A percentile compares a stretch with the other conserved stretches of the same genome.
Conservation (phyloP, 1,140 invertebrate genomes). For the Leucophenga varia region DNA sequence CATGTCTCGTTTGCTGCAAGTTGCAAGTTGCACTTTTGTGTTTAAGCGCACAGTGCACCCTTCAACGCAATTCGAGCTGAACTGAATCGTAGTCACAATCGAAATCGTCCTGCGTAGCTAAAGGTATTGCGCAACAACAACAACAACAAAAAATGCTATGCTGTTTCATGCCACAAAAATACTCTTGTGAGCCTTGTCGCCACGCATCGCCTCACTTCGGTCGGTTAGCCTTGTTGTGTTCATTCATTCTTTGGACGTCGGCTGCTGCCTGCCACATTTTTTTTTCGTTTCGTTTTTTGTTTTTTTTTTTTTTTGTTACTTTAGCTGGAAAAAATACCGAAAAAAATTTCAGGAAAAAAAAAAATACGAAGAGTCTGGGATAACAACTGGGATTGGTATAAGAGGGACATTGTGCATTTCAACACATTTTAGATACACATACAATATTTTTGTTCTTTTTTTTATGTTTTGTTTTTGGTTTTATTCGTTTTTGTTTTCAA, state of each 20-base stretch:
- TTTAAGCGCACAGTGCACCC: slow-evolving; percentile 9
- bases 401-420: slow-evolving; percentile 13
- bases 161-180: slow-evolving; percentile 17
- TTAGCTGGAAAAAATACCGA: slow-evolving; percentile 27
- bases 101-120: too few species aligned
- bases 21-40: slow-evolving; percentile 24
- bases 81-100: too few species aligned
- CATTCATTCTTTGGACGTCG: too few species aligned
- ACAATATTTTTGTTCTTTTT: too few species aligned
- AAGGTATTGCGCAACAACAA: background rate
- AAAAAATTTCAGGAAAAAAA: slow-evolving; percentile 23
- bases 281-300: too few species aligned
- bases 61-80: too few species aligned
- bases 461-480: too few species aligned
- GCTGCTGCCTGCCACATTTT: too few species aligned
- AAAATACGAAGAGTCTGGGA: slow-evolving; percentile 19
- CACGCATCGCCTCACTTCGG: too few species aligned
- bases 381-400: slow-evolving; percentile 6
- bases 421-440: slow-evolving; percentile 41
- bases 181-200: slow-evolving; percentile 42
- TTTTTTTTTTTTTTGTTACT: slow-evolving; percentile 28
- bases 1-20: background rate
- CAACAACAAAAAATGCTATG: slow-evolving; percentile 6
- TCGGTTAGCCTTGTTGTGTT: too few species aligned
- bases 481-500: slow-evolving; percentile 14